These are phyloP conservation scores for Anagrus nilaparvatae DNA, from an alignment of 1,140 invertebrate species.

Conservation along the genomic window DNA sequence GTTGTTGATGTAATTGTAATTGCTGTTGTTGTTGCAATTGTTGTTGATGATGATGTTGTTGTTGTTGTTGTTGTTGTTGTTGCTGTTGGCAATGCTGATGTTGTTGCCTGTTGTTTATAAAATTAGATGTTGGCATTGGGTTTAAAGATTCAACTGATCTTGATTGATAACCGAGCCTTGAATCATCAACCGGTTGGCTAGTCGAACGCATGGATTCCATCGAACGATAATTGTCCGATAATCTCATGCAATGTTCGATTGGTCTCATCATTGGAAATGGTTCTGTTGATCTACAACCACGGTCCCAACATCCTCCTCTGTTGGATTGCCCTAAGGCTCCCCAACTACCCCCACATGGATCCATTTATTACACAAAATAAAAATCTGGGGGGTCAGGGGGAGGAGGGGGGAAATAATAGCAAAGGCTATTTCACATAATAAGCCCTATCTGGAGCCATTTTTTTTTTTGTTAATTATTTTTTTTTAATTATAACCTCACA, in stretches of 20 bases:
- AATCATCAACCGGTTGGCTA: conserved; percentile 25
- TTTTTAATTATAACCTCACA: no score
- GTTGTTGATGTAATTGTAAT: no score
- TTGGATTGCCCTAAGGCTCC: conserved; percentile 23
- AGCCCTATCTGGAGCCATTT: conserved; percentile 34
- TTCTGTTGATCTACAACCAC: conserved; percentile 38
- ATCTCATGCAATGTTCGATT: conserved; percentile 33
- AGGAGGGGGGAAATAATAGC: no score
- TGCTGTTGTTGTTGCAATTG: no score
- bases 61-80: not conserved
- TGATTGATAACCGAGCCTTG: conserved; percentile 21
- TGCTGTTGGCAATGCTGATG: conserved; percentile 25
- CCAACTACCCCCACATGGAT: conserved; percentile 34
- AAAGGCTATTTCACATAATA: no score
- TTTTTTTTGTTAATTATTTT: no score
- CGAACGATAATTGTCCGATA: conserved; percentile 36
- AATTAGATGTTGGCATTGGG: conserved; percentile 16
- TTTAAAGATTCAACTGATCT: conserved; percentile 32
- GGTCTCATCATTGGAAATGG: conserved; percentile 39
- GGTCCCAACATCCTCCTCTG: conserved; percentile 33
- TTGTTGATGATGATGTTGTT: no score
- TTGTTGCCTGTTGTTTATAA: conserved; percentile 19
- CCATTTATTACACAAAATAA: no score
- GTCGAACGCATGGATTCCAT: conserved; percentile 40
- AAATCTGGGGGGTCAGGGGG: no score